Percentiles rank a stretch among this genome's conserved stretches.
Conservation (phyloP, 1,140 invertebrate genomes). For the Globodera ellingtonae region DNA sequence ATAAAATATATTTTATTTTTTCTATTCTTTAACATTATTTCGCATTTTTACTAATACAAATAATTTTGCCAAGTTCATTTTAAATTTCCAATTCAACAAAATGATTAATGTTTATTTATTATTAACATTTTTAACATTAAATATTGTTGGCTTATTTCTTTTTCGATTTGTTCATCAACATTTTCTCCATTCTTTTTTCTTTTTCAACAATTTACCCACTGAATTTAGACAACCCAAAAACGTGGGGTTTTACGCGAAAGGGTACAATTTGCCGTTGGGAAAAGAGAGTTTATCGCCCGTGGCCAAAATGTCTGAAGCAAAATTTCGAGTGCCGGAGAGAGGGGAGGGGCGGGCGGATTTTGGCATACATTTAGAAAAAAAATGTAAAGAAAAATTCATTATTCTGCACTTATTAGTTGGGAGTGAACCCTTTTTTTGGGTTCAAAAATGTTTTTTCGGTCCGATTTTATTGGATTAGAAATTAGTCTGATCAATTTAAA, state of each 20-base stretch:
- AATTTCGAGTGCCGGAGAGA: too few relatives aligned
- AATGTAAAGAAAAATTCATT: not conserved
- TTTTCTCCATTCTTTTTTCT: not conserved
- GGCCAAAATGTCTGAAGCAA: too few relatives aligned
- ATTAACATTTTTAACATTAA: constrained; percentile 3
- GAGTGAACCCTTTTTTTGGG: not conserved
- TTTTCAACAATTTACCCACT: not conserved
- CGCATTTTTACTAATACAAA: too few relatives aligned
- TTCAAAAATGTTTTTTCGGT: not conserved
- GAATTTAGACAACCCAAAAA: not conserved
- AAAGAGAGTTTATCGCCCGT: not conserved
- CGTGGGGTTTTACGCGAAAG: too few relatives aligned
- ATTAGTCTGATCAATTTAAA: too few relatives aligned
- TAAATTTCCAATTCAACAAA: not conserved
- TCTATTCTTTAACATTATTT: not conserved
- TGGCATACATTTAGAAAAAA: not conserved
- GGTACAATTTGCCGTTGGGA: not conserved
- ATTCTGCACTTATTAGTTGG: too few relatives aligned
- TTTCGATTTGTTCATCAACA: not conserved
- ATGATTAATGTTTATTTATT: constrained; percentile 6
- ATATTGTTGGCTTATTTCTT: not conserved
- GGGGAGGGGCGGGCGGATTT: not conserved
- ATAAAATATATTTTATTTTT: not conserved
- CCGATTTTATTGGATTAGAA: not conserved
- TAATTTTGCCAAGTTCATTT: too few relatives aligned